A percentile compares a stretch with the other conserved stretches of the same genome.
These are phyloP conservation scores for Leptobrachium ailaonicum DNA, from an alignment of 2,113 vertebrate species.

Conservation along the genomic window DNA sequence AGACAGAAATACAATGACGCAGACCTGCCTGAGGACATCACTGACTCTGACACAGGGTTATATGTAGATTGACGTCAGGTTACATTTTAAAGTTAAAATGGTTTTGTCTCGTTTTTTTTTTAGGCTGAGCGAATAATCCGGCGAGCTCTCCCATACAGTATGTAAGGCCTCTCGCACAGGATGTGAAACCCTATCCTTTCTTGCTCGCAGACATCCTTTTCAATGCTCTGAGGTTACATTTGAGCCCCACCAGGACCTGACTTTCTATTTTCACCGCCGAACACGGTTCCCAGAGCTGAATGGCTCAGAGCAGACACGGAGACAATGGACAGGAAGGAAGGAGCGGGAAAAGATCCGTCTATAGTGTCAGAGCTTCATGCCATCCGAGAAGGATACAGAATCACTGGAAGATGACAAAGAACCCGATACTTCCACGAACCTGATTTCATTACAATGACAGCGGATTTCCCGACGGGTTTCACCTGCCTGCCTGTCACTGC, in stretches of 20 bases:
- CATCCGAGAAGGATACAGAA: not conserved
- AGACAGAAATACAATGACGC: too few species aligned
- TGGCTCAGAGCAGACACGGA: conserved; percentile 6
- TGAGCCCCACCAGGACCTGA: conserved; percentile 9
- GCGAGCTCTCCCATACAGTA: too few species aligned
- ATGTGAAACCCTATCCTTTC: conserved; percentile 29
- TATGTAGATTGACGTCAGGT: too few species aligned
- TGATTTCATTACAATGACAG: conserved; percentile 10
- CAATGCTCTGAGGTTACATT: conserved; percentile 14
- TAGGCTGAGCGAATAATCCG: too few species aligned
- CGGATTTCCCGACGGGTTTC: not conserved
- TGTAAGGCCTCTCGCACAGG: too few species aligned
- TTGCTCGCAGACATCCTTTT: conserved; percentile 22
- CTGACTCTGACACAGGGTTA: too few species aligned
- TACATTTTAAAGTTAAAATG: too few species aligned
- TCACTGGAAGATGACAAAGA: conserved; percentile 16
- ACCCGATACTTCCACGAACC: conserved; percentile 18
- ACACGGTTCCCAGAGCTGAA: not conserved
- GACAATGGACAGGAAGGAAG: conserved; percentile 15
- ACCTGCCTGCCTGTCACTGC: conserved; percentile 1
- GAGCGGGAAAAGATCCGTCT: conserved; percentile 25
- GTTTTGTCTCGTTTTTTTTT: too few species aligned
- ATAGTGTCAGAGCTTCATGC: conserved; percentile 22
- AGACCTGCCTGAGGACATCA: too few species aligned
- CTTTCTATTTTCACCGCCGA: not conserved